Conservation (phyloP, 2,797 vertebrate species). For the Ataeniobius toweri region DNA sequence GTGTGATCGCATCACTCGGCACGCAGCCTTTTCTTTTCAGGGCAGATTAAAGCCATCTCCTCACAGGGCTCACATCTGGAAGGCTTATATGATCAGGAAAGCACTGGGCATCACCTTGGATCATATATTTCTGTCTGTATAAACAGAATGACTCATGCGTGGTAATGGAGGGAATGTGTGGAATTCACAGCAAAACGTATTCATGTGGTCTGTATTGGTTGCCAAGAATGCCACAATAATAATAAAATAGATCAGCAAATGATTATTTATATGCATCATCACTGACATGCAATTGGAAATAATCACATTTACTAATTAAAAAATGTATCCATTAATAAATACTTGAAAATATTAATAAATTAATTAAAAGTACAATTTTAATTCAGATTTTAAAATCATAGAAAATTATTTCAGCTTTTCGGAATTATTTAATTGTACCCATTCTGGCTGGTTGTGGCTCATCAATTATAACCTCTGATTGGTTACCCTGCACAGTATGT, state of each 20-base stretch:
- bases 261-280: background rate
- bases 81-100: constrained; percentile 61
- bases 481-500: too few relatives aligned
- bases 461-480: too few relatives aligned
- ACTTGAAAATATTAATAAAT: background rate
- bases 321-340: background rate
- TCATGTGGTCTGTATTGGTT: constrained; percentile 17
- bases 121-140: constrained; percentile 62
- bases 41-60: constrained; percentile 38
- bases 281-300: background rate
- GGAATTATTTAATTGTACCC: background rate
- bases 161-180: constrained; percentile 62
- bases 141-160: constrained; percentile 77
- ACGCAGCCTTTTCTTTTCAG: constrained; percentile 46
- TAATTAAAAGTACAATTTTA: background rate
- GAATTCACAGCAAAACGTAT: constrained; percentile 52
- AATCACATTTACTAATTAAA: background rate
- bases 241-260: background rate
- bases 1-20: background rate
- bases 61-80: constrained; percentile 34
- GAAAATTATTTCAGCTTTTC: background rate
- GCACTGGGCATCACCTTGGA: constrained; percentile 55
- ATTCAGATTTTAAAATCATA: background rate
- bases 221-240: background rate
- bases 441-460: too few relatives aligned